phyloP scores from a whole-genome alignment of 2,888 invertebrate genomes.

The Lysandra bellargus region DNA sequence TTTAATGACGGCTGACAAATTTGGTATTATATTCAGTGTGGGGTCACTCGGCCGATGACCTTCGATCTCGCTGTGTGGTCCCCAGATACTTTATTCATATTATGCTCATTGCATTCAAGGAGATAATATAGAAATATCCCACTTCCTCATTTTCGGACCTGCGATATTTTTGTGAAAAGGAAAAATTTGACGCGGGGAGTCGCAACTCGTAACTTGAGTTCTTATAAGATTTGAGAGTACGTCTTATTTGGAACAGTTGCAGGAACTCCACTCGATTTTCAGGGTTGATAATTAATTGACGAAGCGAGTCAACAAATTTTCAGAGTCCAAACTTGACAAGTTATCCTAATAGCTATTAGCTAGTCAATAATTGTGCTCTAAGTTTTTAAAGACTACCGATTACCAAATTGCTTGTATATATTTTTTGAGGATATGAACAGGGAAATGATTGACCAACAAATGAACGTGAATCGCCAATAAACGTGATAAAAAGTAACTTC shows the following conservation, averaged over 20 bases:
- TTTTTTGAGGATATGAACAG: background rate
- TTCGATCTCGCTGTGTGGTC: constrained; percentile 7
- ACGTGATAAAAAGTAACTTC: background rate
- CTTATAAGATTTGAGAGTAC: background rate
- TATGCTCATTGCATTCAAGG: background rate
- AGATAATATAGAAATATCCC: background rate
- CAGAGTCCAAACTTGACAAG: background rate
- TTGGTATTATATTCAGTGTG: background rate
- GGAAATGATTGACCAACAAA: background rate
- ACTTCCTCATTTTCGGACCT: background rate
- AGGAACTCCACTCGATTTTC: background rate
- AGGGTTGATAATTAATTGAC: background rate
- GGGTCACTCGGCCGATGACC: background rate
- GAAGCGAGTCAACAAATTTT: background rate
- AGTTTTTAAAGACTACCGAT: background rate
- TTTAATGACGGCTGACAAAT: constrained; percentile 18
- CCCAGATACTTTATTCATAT: background rate
- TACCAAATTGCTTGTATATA: background rate
- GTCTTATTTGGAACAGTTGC: background rate
- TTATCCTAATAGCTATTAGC: background rate
- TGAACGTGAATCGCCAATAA: background rate
- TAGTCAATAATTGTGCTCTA: background rate
- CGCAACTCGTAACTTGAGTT: background rate
- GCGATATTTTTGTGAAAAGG: background rate
- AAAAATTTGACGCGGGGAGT: background rate